Conservation (phyloP, 1,140 invertebrate genomes). For the Venturia canescens region DNA sequence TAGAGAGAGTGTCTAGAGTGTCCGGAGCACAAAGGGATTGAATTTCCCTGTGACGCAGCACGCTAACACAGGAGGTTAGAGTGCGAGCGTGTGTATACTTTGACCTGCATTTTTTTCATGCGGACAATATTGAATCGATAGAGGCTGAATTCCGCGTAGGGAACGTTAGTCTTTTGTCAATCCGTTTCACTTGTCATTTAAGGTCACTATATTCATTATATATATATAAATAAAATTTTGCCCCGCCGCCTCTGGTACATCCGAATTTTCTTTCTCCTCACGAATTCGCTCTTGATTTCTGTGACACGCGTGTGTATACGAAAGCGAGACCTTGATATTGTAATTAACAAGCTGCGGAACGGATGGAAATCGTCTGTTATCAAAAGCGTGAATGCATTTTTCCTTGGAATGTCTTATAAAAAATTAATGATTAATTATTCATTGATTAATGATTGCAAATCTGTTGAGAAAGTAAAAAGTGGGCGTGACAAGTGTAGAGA, state of each 20-base stretch:
- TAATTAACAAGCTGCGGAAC: too few relatives aligned
- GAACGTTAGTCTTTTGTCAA: not conserved
- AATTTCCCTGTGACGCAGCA: not conserved
- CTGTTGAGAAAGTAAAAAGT: too few relatives aligned
- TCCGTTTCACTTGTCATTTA: not conserved
- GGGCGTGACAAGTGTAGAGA: too few relatives aligned
- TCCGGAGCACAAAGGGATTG: not conserved
- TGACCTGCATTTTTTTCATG: constrained; percentile 2
- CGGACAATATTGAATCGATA: constrained; percentile 4
- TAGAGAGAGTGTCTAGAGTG: not conserved
- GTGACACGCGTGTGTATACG: not conserved
- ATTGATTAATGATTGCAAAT: too few relatives aligned
- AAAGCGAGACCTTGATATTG: not conserved
- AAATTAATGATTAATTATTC: too few relatives aligned
- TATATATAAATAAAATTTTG: too few relatives aligned
- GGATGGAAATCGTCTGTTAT: too few relatives aligned
- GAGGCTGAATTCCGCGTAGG: not conserved
- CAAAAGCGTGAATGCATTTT: too few relatives aligned
- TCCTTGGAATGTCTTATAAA: too few relatives aligned
- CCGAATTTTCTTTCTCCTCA: not conserved
- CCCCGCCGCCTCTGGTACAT: not conserved
- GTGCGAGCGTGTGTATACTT: not conserved
- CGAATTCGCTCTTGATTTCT: not conserved
- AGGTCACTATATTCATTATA: not conserved
- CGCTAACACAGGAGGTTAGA: not conserved